Base-by-base conservation (phyloP, 2,888 invertebrate species). In the Pasiphila rectangulata region DNA sequence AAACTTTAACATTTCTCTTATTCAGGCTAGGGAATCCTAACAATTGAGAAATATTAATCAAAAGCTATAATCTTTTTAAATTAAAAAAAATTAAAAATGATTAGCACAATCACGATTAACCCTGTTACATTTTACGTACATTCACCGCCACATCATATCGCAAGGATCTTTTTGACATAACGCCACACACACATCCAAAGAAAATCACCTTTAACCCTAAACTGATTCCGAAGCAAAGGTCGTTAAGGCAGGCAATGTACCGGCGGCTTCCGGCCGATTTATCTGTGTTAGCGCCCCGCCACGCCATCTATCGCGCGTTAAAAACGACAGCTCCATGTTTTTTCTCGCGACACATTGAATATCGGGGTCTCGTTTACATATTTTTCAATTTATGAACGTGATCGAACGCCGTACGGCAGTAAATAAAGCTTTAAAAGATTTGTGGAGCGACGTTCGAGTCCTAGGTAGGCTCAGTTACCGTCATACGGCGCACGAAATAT, bases 231-330 rank as follows among this genome's bases (percentile, higher is more conserved):
- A 69, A 72, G 65, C 66, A 71, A 71, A 80, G 75, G 80, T 84
- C 83, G 84, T 85, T 86, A 85, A 75, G 81, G 79, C 75, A 80
- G 79, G 71, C 83, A 84, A 86, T 84, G 85, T 84, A 81, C 69
- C 83, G 79, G 70, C 64, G 70, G 63, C 81, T 83, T 83, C 81
- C 80, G 77, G 80, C 73, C 85, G 81, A 86, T 86, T 59, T 56
- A 70, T 74, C 71, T 75, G 65, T 63, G 72, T 73, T 75, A 73
- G 67, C 72, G 66, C 65, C 61, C 63, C 63, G 66, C 63, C 67
- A 57, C 67, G 67, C 73, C 77, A 75, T 78, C 76, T 79, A 81
- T 76, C 72, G 75, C 64, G 59, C 71, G 77, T 83, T 83, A 83
- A 81, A 83, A 80, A 82, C 81, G 84, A 83, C 81, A 76, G 73